Percentiles rank a stretch among this genome's conserved stretches.
Evolutionary conservation across 1,140 invertebrate genomes (phyloP).

Genomic region (Hyles euphorbiae): DNA sequence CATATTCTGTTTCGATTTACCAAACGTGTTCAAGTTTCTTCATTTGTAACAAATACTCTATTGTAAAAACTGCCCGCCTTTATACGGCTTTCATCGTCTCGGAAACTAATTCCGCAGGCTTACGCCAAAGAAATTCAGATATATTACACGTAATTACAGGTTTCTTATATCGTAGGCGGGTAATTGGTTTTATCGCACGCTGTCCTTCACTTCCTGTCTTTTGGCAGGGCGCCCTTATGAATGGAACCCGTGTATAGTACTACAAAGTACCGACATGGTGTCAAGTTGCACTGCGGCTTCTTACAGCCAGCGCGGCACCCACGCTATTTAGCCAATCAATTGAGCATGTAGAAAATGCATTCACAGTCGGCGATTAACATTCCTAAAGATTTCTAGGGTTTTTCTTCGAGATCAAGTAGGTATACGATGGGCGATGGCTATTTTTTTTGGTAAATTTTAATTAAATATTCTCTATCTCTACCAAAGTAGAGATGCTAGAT

Average conservation of each 20-base stretch:
- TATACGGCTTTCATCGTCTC: neutral
- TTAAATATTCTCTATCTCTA: no score
- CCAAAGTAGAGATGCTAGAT: no score
- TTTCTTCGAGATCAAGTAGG: no score
- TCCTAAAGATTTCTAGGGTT: no score
- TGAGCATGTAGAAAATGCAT: conserved; percentile 18
- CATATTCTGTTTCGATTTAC: no score
- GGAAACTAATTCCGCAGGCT: conserved; percentile 8
- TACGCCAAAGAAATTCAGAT: conserved; percentile 47
- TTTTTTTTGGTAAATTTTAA: no score
- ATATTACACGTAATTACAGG: conserved; percentile 67
- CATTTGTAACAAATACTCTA: no score
- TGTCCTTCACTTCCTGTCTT: conserved; percentile 67
- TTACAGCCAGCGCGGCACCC: conserved; percentile 43
- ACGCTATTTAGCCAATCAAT: conserved; percentile 25
- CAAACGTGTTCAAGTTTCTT: no score
- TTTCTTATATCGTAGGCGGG: conserved; percentile 66
- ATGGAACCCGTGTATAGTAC: conserved; percentile 33
- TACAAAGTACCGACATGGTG: conserved; percentile 58
- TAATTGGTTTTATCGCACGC: conserved; percentile 65
- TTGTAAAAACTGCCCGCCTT: no score
- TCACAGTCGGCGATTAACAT: neutral
- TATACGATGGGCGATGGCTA: no score
- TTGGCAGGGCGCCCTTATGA: conserved; percentile 41
- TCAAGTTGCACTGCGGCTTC: conserved; percentile 51